A percentile compares a stretch with the other conserved stretches of the same genome.
Evolutionary conservation across 1,140 invertebrate species (phyloP).

Genomic region (Popillia japonica): DNA sequence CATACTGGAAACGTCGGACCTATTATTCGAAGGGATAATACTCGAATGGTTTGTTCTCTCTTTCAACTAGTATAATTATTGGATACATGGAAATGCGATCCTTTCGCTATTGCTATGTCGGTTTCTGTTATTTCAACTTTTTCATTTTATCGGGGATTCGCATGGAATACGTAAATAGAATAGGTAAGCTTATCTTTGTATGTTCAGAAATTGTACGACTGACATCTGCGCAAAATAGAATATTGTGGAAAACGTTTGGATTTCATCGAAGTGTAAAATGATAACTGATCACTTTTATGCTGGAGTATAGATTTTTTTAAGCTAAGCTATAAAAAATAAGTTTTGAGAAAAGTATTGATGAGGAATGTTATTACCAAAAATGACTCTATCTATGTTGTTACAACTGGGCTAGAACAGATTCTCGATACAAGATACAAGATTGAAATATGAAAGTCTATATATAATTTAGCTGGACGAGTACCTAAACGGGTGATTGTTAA

Average conservation of each 20-base stretch:
- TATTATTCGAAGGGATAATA: conserved; percentile 36
- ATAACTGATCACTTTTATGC: no score
- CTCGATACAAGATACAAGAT: no score
- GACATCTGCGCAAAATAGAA: background rate
- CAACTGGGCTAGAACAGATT: no score
- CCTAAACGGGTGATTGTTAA: no score
- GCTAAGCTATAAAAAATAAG: no score
- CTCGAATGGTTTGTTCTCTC: background rate
- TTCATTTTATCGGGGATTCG: background rate
- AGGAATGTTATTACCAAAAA: no score
- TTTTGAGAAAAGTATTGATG: no score
- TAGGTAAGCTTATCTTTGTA: background rate
- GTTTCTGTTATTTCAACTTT: conserved; percentile 1
- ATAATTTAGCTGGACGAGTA: no score
- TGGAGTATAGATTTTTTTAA: no score
- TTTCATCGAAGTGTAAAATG: background rate
- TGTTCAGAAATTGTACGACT: background rate
- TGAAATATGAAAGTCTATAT: no score
- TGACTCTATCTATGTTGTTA: no score
- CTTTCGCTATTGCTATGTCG: background rate
- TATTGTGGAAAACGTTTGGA: background rate
- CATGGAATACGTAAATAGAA: conserved; percentile 7
- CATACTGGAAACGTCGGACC: conserved; percentile 19
- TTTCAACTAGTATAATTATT: background rate
- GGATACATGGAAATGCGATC: conserved; percentile 2